Conservation (phyloP, 2,797 vertebrate genomes). For the Enteromius afrohamiltoni region DNA sequence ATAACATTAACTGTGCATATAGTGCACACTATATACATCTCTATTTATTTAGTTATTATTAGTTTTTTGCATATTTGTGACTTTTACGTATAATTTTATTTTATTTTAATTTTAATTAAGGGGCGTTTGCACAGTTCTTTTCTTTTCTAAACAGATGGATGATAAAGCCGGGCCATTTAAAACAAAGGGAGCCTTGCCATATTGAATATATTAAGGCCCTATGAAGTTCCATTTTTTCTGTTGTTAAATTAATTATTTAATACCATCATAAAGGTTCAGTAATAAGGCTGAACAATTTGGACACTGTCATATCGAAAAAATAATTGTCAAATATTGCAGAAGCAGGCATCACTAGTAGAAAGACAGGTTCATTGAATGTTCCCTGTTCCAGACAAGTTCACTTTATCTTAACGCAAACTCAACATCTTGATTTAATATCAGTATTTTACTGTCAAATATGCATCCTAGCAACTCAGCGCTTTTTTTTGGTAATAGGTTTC, state of each 20-base stretch:
- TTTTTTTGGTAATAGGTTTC: slow-evolving; percentile 74
- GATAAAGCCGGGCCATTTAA: not conserved
- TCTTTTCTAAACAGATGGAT: not conserved
- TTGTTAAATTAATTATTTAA: not conserved
- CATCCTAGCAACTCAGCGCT: not conserved
- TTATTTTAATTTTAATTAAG: not conserved
- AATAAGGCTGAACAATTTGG: not conserved
- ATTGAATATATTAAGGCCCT: not conserved
- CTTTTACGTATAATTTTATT: not conserved
- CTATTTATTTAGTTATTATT: not conserved
- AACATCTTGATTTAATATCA: not conserved
- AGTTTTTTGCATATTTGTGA: not conserved
- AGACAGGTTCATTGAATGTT: not conserved
- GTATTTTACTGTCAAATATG: not conserved
- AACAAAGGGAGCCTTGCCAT: not conserved
- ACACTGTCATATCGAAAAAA: not conserved
- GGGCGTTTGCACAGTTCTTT: not conserved
- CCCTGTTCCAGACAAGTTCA: not conserved
- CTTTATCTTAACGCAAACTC: not conserved
- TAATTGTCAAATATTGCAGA: not conserved
- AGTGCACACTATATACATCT: not conserved
- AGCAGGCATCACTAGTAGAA: not conserved
- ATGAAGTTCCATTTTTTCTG: not conserved
- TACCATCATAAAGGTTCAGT: not conserved
- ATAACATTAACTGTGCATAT: not conserved